phyloP scores from a whole-genome alignment of 2,113 vertebrate species.

The Felis catus region DNA sequence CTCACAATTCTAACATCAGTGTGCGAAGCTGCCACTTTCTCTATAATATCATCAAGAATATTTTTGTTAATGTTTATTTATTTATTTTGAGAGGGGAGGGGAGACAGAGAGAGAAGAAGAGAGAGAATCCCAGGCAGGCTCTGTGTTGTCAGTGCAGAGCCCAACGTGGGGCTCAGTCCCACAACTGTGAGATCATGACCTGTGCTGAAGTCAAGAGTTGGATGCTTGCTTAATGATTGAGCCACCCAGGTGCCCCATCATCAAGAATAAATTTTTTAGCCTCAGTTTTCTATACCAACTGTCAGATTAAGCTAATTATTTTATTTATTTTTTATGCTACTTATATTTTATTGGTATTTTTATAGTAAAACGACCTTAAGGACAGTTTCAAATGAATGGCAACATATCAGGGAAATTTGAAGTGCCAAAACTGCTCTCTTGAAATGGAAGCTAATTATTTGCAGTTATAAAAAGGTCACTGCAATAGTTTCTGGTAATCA shows the following conservation, averaged over 20 bases:
- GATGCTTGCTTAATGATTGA: no score
- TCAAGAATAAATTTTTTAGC: neutral
- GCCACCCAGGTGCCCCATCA: neutral
- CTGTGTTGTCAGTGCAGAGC: no score
- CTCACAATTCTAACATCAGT: neutral
- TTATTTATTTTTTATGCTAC: neutral
- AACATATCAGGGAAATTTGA: slow-evolving; percentile 38
- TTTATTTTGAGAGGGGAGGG: no score
- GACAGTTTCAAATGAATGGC: slow-evolving; percentile 10
- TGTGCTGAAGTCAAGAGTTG: no score
- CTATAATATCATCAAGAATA: neutral
- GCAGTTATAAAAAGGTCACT: slow-evolving; percentile 50
- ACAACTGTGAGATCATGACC: no score
- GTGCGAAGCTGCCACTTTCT: neutral
- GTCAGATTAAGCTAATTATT: neutral
- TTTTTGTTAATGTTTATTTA: no score
- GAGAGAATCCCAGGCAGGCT: no score
- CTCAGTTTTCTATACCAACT: neutral
- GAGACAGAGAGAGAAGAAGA: no score
- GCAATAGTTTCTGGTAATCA: slow-evolving; percentile 44
- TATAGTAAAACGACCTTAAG: neutral
- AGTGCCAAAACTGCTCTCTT: neutral
- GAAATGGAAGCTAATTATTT: slow-evolving; percentile 64
- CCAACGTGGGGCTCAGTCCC: no score
- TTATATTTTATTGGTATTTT: neutral